Base-by-base conservation (phyloP, 2,797 vertebrate species). In the Eospalax fontanierii region DNA sequence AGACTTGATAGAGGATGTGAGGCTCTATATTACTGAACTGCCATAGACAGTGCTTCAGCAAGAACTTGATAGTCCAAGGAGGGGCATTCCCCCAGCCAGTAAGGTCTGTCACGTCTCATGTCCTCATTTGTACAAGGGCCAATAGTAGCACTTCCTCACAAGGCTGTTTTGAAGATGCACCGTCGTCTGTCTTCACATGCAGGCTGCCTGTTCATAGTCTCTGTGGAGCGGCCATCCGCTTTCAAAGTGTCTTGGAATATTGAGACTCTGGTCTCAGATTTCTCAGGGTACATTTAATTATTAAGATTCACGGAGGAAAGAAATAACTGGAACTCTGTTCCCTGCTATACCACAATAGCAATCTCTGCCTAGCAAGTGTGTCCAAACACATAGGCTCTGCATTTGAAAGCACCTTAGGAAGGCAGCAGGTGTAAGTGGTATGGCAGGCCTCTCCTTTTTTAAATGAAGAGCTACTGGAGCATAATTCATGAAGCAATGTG, bases 261-360 rank as follows among this genome's bases (percentile, higher is more conserved):
- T 15, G n/a, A 22, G 0, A 15, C 0, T 70, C 2, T 4, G 6
- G n/a, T 40, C 50, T 82, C 79, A 40, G 2, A 4, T n/a, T 22
- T 24, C 1, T 0, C 3, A 35, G 57, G 24, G 12, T 73, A 12
- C 22, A 43, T 19, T 68, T 22, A 1, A 5, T 54, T 35, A 11
- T 3, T 35, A 54, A 30, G 85, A 61, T 11, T 4, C 26, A 0
- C 3, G 18, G 18, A 11, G 30, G 22, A 59, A 40, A 30, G 35
- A 54, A 12, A 19, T 3, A 0, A 4, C 33, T 46, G 93, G 38
- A 26, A 22, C 57, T 38, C 38, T 3, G 21, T n/a, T 80, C 50
- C 30, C 50, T 2, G 0, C 12, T 40, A 7, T 0, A 3, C 28
- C 16, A 28, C 70, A 2, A 0, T 0, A 7, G 28, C 8, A 1